Evolutionary conservation across 2,797 vertebrate species (phyloP), one percentile per base, ranked within the genome.

Genomic region (Acipenser ruthenus): DNA sequence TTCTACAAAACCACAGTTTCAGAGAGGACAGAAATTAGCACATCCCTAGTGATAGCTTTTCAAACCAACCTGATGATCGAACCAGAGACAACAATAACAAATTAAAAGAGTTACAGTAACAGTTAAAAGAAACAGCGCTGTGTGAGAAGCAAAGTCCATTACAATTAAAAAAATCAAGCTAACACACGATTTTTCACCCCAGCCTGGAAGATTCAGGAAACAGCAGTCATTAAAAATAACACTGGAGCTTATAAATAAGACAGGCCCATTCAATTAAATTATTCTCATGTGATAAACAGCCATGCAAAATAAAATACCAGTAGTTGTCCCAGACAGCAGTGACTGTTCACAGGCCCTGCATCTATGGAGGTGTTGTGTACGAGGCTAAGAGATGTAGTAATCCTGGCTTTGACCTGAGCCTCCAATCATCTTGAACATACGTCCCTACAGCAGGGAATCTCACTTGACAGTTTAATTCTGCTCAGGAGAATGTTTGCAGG

Each of bases 381-480:
- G 70, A 75, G 50, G 51, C 49, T 73, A 72, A 76, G 67, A 77
- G 72, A 78, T 64, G 1, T n/a, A 79, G 61, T 61, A 70, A 72
- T 65, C 69, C 70, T 76, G 69, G 75, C 73, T 70, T 83, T 69
- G 62, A 70, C 67, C 64, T 60, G 69, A 74, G 71, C 68, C 73
- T 60, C 58, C 66, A 70, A 78, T 82, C 70, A 60, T 84, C 76
- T 80, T 73, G 68, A 59, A 48, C 61, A 12, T 50, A 67, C 1
- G 50, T 68, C 72, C 75, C 12, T 62, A 66, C 58, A 70, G 68
- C 62, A 72, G 70, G 67, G 68, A 72, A 74, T 77, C 66, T 77
- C 79, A 74, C 66, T 68, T 82, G 84, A 83, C 79, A 82, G 73
- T 77, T 81, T 82, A 85, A 85, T 87, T 80, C 81, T 71, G 66